Evolutionary conservation across 2,797 vertebrate species (phyloP), one percentile per base, ranked within the genome.

Genomic region (Tenualosa ilisha): DNA sequence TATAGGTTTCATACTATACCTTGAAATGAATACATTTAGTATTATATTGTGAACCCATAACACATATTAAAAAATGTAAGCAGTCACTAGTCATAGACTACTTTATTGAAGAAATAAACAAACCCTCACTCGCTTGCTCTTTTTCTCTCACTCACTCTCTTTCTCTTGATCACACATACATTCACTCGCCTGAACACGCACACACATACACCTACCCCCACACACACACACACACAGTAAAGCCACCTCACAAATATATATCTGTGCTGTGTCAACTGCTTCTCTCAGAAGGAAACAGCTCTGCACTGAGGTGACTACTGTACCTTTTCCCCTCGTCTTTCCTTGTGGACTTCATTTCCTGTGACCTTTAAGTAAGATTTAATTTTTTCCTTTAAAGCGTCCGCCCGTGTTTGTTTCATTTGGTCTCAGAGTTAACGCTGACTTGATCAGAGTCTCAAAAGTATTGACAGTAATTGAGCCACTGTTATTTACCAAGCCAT

Each of bases 311-410:
- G 17, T 79, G 22, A 22, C 40, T 79, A 43, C 72, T 79, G 72
- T 79, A 56, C 17, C 40, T 79, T 79, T 79, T 40, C 72, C 6
- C 7, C 72, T 79, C 40, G 17, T n/a, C 40, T 43, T 22, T 79
- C 40, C 72, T 79, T 7, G 17, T 79, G 72, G 72, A 46, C 22
- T 46, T 46, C 40, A 46, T 79, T 79, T 79, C 72, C 72, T 79
- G 40, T 46, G 72, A 79, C 72, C 72, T 79, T 79, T 79, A 43
- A 13, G 15, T 22, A 79, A 79, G 20, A 37, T 17, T 46, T 79
- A 43, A 8, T 79, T 43, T 79, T 79, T 43, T 46, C 3, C 72
- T 46, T 46, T 79, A 15, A 46, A 79, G 40, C 7, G 40, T 22
- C 37, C 7, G 8, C 17, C 59, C 37, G 72, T 79, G 72, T 46